phyloP scores from a whole-genome alignment of 2,113 vertebrate species.

The Hoplias malabaricus region DNA sequence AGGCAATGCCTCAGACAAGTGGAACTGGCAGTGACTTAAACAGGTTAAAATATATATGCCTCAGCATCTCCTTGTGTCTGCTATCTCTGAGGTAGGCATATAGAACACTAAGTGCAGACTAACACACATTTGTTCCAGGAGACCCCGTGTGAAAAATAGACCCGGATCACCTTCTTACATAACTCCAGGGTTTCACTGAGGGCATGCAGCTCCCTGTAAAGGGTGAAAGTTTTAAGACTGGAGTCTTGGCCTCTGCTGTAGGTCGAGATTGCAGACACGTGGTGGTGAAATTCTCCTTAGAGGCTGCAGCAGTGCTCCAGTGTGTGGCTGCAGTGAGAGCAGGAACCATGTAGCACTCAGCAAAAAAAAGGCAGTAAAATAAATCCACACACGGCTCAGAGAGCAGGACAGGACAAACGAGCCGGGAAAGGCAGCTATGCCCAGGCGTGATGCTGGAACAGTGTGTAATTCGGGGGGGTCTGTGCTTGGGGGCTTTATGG shows the following conservation, averaged over 20 bases:
- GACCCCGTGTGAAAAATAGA: neutral
- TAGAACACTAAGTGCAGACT: too few relatives aligned
- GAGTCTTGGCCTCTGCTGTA: neutral
- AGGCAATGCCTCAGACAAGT: too few relatives aligned
- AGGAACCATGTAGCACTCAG: neutral
- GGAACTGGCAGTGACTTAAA: too few relatives aligned
- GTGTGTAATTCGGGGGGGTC: neutral
- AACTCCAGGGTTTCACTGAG: neutral
- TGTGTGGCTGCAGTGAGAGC: neutral
- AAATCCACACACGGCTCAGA: neutral
- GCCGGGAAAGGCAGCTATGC: constrained; percentile 15
- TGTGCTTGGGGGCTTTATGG: neutral
- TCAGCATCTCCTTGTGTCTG: too few relatives aligned
- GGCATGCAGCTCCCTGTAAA: neutral
- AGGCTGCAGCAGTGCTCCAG: neutral
- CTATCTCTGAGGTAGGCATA: too few relatives aligned
- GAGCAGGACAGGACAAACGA: neutral
- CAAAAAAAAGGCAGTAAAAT: too few relatives aligned
- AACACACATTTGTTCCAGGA: neutral
- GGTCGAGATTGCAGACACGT: constrained; percentile 43
- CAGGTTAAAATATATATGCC: too few relatives aligned
- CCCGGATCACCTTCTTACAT: neutral
- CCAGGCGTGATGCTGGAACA: neutral
- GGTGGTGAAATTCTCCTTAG: neutral
- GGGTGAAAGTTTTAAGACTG: neutral